Evolutionary conservation across 2,797 vertebrate species (phyloP).

Genomic region (Anisognathus igniventris): DNA sequence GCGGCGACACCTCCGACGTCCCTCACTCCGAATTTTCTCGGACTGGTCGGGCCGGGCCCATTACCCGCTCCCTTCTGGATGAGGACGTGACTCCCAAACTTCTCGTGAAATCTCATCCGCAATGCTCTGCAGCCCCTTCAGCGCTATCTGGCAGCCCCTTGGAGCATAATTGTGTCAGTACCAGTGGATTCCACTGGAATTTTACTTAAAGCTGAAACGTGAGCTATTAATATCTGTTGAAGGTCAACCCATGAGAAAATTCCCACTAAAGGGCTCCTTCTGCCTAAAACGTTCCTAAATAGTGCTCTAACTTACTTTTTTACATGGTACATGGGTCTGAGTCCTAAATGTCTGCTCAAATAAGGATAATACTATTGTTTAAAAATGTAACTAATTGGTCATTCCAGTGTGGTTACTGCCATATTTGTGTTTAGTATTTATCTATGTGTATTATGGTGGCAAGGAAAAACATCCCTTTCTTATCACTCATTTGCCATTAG

Average conservation of each 20-base stretch:
- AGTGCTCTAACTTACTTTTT: background rate
- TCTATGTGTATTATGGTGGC: background rate
- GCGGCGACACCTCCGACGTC: rapidly evolving
- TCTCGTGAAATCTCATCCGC: rapidly evolving
- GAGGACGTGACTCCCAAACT: rapidly evolving
- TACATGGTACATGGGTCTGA: rapidly evolving
- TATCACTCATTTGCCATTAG: background rate
- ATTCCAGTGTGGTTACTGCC: background rate
- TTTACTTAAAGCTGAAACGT: background rate
- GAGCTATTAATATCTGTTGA: rapidly evolving
- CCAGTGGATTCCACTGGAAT: rapidly evolving
- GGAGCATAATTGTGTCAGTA: rapidly evolving
- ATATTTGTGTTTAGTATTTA: background rate
- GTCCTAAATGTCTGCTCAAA: background rate
- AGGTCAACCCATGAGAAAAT: background rate
- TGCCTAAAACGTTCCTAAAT: background rate
- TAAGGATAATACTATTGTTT: background rate
- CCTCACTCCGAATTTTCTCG: rapidly evolving
- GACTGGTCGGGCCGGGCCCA: rapidly evolving
- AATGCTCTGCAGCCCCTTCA: background rate
- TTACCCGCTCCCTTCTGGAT: rapidly evolving
- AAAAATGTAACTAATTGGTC: background rate
- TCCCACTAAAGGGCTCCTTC: background rate
- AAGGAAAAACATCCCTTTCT: background rate
- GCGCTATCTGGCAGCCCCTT: background rate